Percentiles rank a stretch among this genome's conserved stretches.
These are phyloP conservation scores for Mormyrops boulengeri DNA, from an alignment of 2,797 vertebrate genomes.

Conservation along the genomic window DNA sequence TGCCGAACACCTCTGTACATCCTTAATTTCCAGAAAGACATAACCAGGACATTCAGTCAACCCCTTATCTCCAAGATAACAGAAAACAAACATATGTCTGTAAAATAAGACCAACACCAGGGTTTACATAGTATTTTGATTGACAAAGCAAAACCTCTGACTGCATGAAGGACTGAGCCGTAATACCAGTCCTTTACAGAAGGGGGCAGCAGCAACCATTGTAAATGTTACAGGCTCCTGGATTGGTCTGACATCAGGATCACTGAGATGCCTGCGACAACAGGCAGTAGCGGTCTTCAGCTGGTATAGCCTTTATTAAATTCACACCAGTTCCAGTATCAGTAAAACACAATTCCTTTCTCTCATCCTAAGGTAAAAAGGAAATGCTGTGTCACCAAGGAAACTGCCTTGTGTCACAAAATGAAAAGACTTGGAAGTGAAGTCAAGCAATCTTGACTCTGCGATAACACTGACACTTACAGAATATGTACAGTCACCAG, in stretches of 20 bases:
- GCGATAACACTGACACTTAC: not conserved
- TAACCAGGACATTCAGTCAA: not conserved
- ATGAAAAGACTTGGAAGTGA: not conserved
- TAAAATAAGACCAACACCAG: not conserved
- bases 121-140: not conserved
- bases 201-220: constrained; percentile 21
- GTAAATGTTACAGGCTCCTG: not conserved
- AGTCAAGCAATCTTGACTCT: not conserved
- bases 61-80: not conserved
- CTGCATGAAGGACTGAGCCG: not conserved
- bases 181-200: constrained; percentile 1
- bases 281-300: not conserved
- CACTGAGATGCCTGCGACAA: not conserved
- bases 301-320: not conserved
- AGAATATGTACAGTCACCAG: not conserved
- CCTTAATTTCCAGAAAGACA: not conserved
- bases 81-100: not conserved
- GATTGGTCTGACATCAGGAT: not conserved
- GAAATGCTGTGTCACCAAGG: not conserved
- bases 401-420: not conserved
- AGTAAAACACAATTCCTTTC: not conserved
- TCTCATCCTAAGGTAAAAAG: not conserved
- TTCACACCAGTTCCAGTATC: not conserved
- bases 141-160: not conserved
- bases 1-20: not conserved